These are phyloP conservation scores for Melieria omissa DNA, from an alignment of 2,888 invertebrate species.

Conservation along the genomic window DNA sequence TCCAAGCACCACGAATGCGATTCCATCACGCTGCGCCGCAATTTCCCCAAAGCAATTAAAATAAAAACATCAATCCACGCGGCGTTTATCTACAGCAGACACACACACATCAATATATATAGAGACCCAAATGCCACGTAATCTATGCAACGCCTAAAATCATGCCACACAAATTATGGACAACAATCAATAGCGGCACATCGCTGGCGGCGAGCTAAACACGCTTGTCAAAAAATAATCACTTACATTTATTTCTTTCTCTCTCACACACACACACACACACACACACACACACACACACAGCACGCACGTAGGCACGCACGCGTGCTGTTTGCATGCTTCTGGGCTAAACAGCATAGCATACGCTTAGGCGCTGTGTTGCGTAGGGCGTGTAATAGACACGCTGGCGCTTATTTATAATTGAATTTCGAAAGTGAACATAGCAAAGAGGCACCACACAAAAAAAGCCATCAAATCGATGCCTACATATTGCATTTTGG, in stretches of 20 bases:
- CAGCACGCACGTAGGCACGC: background rate
- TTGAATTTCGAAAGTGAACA: constrained; percentile 12
- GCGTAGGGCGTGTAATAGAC: background rate
- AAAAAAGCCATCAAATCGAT: background rate
- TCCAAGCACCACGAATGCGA: too few species aligned
- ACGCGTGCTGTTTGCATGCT: background rate
- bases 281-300: background rate
- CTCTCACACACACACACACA: background rate
- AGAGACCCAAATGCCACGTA: background rate
- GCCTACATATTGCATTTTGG: too few species aligned
- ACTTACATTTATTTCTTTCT: background rate
- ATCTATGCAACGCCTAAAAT: constrained; percentile 14
- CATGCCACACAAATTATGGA: constrained; percentile 5
- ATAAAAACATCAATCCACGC: too few species aligned
- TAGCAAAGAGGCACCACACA: background rate
- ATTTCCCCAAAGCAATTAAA: too few species aligned
- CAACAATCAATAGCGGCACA: background rate
- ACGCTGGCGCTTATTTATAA: constrained; percentile 8
- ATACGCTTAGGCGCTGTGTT: background rate
- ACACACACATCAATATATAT: too few species aligned
- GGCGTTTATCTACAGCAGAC: too few species aligned
- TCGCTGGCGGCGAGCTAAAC: background rate
- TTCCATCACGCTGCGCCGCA: too few species aligned
- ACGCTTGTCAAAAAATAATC: constrained; percentile 16
- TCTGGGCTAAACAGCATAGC: background rate